Conservation (phyloP, 1,140 invertebrate genomes). For the fruit fly (Drosophila melanogaster) region Release_6_plus_ISO1_MT NT_033777.3:8026501-8027000, state of each 20-base stretch:
- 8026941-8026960: conserved; percentile 33
- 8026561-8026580: conserved; percentile 37
- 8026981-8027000: neutral
- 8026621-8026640: conserved; percentile 16
- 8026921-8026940: conserved; percentile 73
- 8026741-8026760: conserved; percentile 32
- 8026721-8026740: neutral
- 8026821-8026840: conserved; percentile 84
- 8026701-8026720: too few species aligned
- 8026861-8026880: conserved; percentile 67
- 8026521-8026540: conserved; percentile 62
- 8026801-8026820: conserved; percentile 83
- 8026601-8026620: conserved; percentile 31
- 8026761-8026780: conserved; percentile 70
- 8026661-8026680: conserved; percentile 30
- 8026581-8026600: conserved; percentile 29
- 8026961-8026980: neutral
- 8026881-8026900: conserved; percentile 47
- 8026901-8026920: conserved; percentile 52
- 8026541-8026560: conserved; percentile 73
- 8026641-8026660: conserved; percentile 31
- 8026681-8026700: conserved; percentile 35
- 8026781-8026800: conserved; percentile 80
- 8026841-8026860: conserved; percentile 41
- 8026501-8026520: neutral